Evolutionary conservation across 2,113 vertebrate genomes (phyloP).

Genomic region (Rhineura floridana): DNA sequence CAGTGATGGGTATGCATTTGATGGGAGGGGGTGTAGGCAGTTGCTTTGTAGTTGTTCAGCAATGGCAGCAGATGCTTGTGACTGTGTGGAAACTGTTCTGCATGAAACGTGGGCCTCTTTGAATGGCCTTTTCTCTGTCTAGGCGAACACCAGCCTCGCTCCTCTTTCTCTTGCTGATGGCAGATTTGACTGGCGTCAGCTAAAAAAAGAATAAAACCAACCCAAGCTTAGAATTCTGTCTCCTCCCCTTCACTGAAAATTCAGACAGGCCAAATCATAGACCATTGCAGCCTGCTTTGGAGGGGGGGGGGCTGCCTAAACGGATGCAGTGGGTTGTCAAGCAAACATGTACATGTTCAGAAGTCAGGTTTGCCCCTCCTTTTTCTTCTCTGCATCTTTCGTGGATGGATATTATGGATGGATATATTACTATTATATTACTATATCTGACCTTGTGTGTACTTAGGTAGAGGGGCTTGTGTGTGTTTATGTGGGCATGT

Average conservation of each 20-base stretch:
- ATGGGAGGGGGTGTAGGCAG: neutral
- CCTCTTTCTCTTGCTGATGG: conserved; percentile 33
- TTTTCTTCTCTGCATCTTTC: too few relatives aligned
- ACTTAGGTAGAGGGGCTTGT: too few relatives aligned
- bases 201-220: conserved; percentile 50
- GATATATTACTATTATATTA: too few relatives aligned
- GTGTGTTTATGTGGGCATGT: neutral
- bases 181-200: conserved; percentile 53
- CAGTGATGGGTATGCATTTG: neutral
- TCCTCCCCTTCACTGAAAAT: conserved; percentile 48
- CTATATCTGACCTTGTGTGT: neutral
- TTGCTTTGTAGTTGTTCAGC: neutral
- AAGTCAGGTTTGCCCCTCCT: too few relatives aligned
- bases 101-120: conserved; percentile 34
- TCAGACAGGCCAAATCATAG: conserved; percentile 53
- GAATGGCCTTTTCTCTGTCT: conserved; percentile 36
- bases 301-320: conserved; percentile 1
- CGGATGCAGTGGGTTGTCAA: neutral
- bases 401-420: too few relatives aligned
- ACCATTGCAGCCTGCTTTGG: conserved; percentile 49
- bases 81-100: neutral
- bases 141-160: neutral
- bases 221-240: conserved; percentile 61
- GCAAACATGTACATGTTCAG: too few relatives aligned
- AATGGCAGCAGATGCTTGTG: neutral